Evolutionary conservation across 2,888 invertebrate genomes (phyloP), one percentile per base, ranked within the genome.

Genomic region (Helobdella robusta): DNA sequence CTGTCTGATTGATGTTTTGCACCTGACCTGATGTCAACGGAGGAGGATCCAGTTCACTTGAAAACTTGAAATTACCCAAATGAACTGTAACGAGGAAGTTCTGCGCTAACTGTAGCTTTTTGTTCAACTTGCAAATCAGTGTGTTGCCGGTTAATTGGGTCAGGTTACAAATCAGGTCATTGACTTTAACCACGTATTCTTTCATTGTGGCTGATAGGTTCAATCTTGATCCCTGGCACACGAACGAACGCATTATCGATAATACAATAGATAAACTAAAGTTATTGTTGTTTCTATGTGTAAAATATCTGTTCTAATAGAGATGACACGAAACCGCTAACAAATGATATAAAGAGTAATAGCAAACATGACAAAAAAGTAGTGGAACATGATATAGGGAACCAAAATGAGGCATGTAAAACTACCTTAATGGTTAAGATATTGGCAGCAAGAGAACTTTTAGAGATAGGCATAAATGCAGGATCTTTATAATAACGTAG

Each of bases 361-460:
- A n/a, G n/a, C n/a, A n/a, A n/a, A n/a, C n/a, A n/a, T n/a, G n/a
- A n/a, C n/a, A n/a, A n/a, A n/a, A n/a, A n/a, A n/a, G n/a, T n/a
- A n/a, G n/a, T n/a, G n/a, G n/a, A n/a, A n/a, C n/a, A n/a, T n/a
- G n/a, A n/a, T n/a, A n/a, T n/a, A n/a, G n/a, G n/a, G n/a, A n/a
- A n/a, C n/a, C n/a, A n/a, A n/a, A n/a, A n/a, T n/a, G n/a, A n/a
- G n/a, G n/a, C n/a, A 56, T 56, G 32, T 6, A 56, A 56, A 56
- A 28, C 28, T 3, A 56, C 56, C 56, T 30, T 32, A n/a, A 56
- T 11, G 6, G 28, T 56, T n/a, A 56, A 30, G 5, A 56, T 8
- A 28, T 30, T 56, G 32, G 20, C 2, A 71, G 68, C 32, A 77
- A 75, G 44, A 71, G 70, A 8, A 30, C 32, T 18, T 32, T 25